Evolutionary conservation across 2,888 invertebrate species (phyloP).

Genomic region (Lottia gigantea): DNA sequence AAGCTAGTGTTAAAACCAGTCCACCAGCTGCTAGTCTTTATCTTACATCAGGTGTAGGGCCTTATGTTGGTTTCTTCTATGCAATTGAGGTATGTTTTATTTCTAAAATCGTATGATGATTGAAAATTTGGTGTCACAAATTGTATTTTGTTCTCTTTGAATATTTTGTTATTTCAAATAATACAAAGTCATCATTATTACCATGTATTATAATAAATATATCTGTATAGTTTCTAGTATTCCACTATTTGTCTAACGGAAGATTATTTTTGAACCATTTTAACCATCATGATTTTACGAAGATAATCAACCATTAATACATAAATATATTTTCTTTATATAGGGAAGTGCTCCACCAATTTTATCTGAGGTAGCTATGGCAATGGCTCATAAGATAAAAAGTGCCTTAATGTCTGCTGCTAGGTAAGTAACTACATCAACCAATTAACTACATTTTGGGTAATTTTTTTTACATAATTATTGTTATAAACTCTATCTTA

Average conservation of each 20-base stretch:
- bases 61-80: slow-evolving; percentile 89
- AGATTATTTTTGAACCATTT: too few relatives aligned
- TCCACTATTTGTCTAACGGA: too few relatives aligned
- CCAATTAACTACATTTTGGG: too few relatives aligned
- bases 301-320: too few relatives aligned
- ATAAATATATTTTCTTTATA: too few relatives aligned
- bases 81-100: slow-evolving; percentile 76
- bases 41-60: slow-evolving; percentile 82
- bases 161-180: too few relatives aligned
- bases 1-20: slow-evolving; percentile 71
- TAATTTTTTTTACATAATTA: too few relatives aligned
- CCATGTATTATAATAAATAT: too few relatives aligned
- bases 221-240: too few relatives aligned
- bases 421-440: slow-evolving; percentile 53
- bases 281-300: too few relatives aligned
- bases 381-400: slow-evolving; percentile 85
- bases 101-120: neutral
- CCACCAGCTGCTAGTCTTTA: slow-evolving; percentile 83
- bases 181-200: too few relatives aligned
- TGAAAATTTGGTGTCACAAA: neutral
- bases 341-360: slow-evolving; percentile 82
- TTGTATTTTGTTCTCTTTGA: neutral
- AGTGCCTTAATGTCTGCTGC: slow-evolving; percentile 70
- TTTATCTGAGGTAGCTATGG: slow-evolving; percentile 90
- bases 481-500: too few relatives aligned